Evolutionary conservation across 2,113 vertebrate species (phyloP).

Genomic region (Patagioenas fasciata): DNA sequence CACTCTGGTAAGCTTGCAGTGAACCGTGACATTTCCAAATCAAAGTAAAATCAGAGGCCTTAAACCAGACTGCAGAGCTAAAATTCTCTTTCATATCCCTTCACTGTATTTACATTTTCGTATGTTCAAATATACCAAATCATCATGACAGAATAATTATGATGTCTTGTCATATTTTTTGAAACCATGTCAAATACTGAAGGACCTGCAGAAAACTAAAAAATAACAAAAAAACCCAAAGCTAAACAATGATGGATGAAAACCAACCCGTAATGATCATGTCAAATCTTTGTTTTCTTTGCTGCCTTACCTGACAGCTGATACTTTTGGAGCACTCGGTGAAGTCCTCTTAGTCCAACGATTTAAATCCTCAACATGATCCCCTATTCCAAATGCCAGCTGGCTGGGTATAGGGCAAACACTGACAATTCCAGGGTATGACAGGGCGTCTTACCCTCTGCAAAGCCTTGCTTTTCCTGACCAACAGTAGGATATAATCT

Average conservation of each 20-base stretch:
- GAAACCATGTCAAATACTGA: constrained; percentile 1
- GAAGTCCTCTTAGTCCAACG: neutral
- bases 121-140: neutral
- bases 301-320: neutral
- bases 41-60: constrained; percentile 33
- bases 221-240: neutral
- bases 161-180: constrained; percentile 20
- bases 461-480: neutral
- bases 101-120: constrained; percentile 25
- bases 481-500: neutral
- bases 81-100: constrained; percentile 19
- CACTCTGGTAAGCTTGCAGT: neutral
- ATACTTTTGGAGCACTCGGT: neutral
- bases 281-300: constrained; percentile 12
- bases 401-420: neutral
- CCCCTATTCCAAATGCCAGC: neutral
- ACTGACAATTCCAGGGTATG: neutral
- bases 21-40: constrained; percentile 46
- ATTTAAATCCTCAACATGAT: neutral
- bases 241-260: neutral
- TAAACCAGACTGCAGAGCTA: constrained; percentile 9
- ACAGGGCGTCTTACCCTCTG: neutral
- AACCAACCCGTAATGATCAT: neutral
- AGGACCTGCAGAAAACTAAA: neutral
- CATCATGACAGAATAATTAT: constrained; percentile 8